Percentiles rank a stretch among this genome's conserved stretches.
Evolutionary conservation across 2,113 vertebrate genomes (phyloP).

Genomic region (Sakesphorus luctuosus): DNA sequence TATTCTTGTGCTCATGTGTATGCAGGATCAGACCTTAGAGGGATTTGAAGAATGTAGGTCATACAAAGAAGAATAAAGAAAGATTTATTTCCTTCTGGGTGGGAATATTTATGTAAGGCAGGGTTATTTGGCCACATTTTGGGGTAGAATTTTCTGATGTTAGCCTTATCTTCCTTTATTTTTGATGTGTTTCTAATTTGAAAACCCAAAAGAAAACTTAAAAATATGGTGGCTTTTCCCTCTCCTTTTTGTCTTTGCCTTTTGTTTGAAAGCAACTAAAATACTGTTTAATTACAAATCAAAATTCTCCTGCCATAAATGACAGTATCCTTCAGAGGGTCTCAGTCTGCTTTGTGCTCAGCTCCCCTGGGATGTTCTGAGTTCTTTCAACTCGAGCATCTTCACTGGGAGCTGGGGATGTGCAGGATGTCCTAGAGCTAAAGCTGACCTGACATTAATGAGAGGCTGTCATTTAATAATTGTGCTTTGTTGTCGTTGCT

Average conservation of each 20-base stretch:
- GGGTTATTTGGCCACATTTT: background rate
- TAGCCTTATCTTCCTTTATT: background rate
- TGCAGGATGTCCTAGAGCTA: background rate
- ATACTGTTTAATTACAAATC: background rate
- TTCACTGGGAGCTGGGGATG: slow-evolving; percentile 37
- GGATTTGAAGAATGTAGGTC: background rate
- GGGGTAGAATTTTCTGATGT: background rate
- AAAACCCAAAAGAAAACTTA: background rate
- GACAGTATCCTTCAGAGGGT: slow-evolving; percentile 3
- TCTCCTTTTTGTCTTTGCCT: background rate
- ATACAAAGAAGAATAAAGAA: background rate
- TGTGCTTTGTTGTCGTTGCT: slow-evolving; percentile 8
- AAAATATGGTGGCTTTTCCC: background rate
- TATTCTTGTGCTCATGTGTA: background rate
- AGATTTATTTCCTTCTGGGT: background rate
- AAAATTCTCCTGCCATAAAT: background rate
- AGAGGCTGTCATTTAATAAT: slow-evolving; percentile 43
- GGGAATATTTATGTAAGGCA: background rate
- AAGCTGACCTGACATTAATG: slow-evolving; percentile 49
- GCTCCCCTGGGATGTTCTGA: slow-evolving; percentile 6
- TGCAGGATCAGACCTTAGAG: background rate
- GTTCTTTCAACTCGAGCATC: slow-evolving; percentile 51
- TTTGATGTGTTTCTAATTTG: background rate
- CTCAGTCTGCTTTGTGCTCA: background rate
- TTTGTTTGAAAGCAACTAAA: slow-evolving; percentile 13